phyloP scores from a whole-genome alignment of 2,888 invertebrate genomes.

The Thymelicus acteon region DNA sequence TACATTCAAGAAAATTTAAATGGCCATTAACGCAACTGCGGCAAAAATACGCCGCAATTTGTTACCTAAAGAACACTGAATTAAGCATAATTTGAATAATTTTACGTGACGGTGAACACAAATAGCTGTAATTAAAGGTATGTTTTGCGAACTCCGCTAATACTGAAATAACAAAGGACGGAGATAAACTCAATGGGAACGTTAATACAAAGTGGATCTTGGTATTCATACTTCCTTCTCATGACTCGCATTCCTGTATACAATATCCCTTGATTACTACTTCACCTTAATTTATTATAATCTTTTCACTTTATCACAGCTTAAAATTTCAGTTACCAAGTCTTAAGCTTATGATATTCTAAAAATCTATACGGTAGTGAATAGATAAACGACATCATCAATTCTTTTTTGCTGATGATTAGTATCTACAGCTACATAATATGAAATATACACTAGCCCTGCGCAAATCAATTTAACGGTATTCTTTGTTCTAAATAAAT shows the following conservation, averaged over 20 bases:
- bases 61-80: slow-evolving; percentile 74
- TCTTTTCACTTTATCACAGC: neutral
- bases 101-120: slow-evolving; percentile 76
- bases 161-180: slow-evolving; percentile 50
- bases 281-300: neutral
- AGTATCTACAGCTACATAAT: too few species aligned
- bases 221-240: slow-evolving; percentile 20
- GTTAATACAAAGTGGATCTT: slow-evolving; percentile 30
- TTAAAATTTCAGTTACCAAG: too few species aligned
- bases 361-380: too few species aligned
- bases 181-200: slow-evolving; percentile 38
- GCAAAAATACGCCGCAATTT: slow-evolving; percentile 72
- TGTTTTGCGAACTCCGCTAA: slow-evolving; percentile 60
- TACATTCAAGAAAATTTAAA: slow-evolving; percentile 64
- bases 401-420: too few species aligned
- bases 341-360: too few species aligned
- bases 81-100: slow-evolving; percentile 78
- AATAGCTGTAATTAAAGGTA: slow-evolving; percentile 75
- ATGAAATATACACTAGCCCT: too few species aligned
- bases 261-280: neutral
- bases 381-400: too few species aligned
- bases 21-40: slow-evolving; percentile 69
- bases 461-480: too few species aligned
- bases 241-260: slow-evolving; percentile 10
- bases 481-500: too few species aligned